Base-by-base conservation (phyloP, 2,113 vertebrate species). In the Acrocephalus arundinaceus region DNA sequence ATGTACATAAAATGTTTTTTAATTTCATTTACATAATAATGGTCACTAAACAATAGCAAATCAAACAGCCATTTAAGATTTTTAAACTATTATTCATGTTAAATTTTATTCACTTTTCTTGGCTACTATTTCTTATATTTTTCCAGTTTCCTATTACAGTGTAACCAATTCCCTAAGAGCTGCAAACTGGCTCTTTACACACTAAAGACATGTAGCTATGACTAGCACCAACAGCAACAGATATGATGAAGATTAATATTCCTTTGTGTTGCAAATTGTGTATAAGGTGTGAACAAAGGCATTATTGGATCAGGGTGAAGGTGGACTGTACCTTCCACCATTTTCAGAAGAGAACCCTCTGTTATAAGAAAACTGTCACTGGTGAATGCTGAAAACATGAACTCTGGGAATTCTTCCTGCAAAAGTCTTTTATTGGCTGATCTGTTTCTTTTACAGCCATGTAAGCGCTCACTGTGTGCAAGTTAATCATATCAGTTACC, bases 401-500 rank as follows among this genome's bases (percentile, higher is more conserved):
- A 89, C 15, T 35, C 27, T 9, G 22, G 67, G 13, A 92, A 91
- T 68, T 54, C 37, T 49, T 86, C 57, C 17, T 39, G 49, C n/a
- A 68, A 76, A 76, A 81, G 62, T 19, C 73, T 89, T 94, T 93
- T 41, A 55, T 24, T 70, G 65, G 52, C 24, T 82, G 41, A 51
- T 77, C 33, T 84, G 35, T 55, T 90, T 54, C 45, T 66, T 97
- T 90, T 31, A 59, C 33, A 89, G 81, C 77, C 48, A 15, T 72
- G 23, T 43, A 94, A 93, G 85, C 41, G 67, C 63, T 93, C 71
- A 41, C 49, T 68, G 33, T 75, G 49, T 71, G 63, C n/a, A 33
- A 95, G 55, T 88, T 94, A 96, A 96, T 81, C 80, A 67, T 84
- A 63, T 91, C 78, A 83, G 79, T 83, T 97, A 95, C 80, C 71